Evolutionary conservation across 2,797 vertebrate genomes (phyloP).

Genomic region (Siniperca obscura): DNA sequence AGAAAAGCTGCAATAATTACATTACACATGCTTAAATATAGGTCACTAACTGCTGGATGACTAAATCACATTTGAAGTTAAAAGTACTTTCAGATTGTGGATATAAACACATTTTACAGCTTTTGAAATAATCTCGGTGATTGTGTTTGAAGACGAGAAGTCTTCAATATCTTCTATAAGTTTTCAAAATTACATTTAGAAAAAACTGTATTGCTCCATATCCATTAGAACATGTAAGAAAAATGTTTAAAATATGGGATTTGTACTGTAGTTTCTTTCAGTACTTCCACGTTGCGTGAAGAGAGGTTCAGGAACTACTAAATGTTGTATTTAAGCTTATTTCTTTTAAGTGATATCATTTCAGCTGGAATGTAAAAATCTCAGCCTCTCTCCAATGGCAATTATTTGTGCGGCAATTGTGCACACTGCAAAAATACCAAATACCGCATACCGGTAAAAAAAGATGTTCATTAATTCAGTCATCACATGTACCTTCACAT

Average conservation of each 20-base stretch:
- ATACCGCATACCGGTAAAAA: neutral
- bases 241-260: neutral
- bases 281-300: too few relatives aligned
- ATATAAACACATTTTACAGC: neutral
- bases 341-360: neutral
- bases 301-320: neutral
- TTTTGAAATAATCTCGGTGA: neutral
- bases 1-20: neutral
- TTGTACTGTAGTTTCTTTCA: neutral
- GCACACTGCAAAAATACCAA: neutral
- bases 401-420: neutral
- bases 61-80: neutral
- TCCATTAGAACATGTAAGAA: neutral
- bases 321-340: neutral
- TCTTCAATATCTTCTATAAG: neutral
- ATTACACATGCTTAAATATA: neutral
- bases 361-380: neutral
- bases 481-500: neutral
- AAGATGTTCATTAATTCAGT: neutral
- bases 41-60: neutral
- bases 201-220: neutral
- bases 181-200: neutral
- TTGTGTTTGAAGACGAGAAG: neutral
- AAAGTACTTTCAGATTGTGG: neutral
- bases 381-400: neutral